Evolutionary conservation across 2,113 vertebrate species (phyloP).

Genomic region (Himantopus leucocephalus): DNA sequence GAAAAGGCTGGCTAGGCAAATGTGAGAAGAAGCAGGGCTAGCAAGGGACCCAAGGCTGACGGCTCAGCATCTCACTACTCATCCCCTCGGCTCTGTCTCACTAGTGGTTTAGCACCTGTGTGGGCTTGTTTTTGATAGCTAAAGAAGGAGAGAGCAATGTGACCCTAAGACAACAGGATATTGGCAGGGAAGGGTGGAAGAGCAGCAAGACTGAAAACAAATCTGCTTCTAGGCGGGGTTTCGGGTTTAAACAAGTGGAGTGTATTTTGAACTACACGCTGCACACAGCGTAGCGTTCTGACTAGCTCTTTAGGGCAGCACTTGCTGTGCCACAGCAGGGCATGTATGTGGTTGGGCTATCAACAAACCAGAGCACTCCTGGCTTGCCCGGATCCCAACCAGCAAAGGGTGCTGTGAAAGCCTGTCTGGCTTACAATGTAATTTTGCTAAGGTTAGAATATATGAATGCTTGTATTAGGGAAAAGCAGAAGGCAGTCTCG

Average conservation of each 20-base stretch:
- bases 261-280: not conserved
- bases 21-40: not conserved
- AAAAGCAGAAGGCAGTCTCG: not conserved
- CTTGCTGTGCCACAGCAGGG: not conserved
- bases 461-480: not conserved
- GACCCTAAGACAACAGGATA: not conserved
- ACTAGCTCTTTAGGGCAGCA: not conserved
- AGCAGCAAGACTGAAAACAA: not conserved
- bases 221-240: not conserved
- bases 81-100: not conserved
- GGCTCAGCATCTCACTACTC: not conserved
- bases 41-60: not conserved
- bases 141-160: not conserved
- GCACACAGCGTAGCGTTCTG: fast-evolving
- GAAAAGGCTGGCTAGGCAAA: not conserved
- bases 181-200: not conserved
- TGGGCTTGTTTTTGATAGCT: not conserved
- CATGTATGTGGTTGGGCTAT: not conserved
- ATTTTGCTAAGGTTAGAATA: not conserved
- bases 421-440: not conserved
- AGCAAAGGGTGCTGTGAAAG: not conserved
- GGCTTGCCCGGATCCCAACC: not conserved
- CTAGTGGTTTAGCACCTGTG: not conserved
- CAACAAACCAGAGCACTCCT: not conserved
- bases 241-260: not conserved